phyloP scores from a whole-genome alignment of 2,113 vertebrate species.

The Crotalus helleri region DNA sequence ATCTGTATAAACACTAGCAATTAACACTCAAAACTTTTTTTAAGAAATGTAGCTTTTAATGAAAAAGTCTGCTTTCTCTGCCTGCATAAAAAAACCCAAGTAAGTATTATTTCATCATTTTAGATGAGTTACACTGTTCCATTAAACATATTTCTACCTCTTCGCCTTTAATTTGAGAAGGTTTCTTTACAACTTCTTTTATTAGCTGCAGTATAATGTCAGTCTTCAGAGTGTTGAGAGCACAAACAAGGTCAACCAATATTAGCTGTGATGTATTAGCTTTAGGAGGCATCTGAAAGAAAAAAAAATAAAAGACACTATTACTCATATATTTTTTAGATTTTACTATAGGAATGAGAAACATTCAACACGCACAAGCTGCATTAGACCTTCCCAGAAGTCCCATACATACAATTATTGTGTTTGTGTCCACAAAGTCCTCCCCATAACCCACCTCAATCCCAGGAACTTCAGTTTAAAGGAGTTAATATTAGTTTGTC shows the following conservation, averaged over 20 bases:
- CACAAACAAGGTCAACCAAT: constrained; percentile 86
- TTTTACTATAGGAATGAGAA: not conserved
- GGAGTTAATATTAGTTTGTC: not conserved
- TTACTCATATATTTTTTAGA: not conserved
- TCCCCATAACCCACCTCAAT: not conserved
- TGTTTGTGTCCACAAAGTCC: not conserved
- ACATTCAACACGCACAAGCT: not conserved
- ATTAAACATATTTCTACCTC: constrained; percentile 72
- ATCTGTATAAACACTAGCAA: not conserved
- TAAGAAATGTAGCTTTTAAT: not conserved
- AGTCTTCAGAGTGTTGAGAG: constrained; percentile 77
- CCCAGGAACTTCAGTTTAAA: not conserved
- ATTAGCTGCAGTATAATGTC: constrained; percentile 84
- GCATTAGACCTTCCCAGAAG: not conserved
- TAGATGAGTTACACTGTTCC: not conserved
- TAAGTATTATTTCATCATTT: not conserved
- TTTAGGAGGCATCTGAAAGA: constrained; percentile 78
- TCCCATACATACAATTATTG: not conserved
- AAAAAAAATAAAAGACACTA: not conserved
- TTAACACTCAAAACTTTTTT: not conserved
- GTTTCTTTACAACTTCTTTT: constrained; percentile 95
- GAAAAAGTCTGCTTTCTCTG: not conserved
- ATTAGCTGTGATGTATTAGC: constrained; percentile 78
- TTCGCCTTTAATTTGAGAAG: constrained; percentile 86
- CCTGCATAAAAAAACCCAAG: not conserved